Evolutionary conservation across 2,113 vertebrate species (phyloP).

Genomic region (Oenanthe oenanthe): DNA sequence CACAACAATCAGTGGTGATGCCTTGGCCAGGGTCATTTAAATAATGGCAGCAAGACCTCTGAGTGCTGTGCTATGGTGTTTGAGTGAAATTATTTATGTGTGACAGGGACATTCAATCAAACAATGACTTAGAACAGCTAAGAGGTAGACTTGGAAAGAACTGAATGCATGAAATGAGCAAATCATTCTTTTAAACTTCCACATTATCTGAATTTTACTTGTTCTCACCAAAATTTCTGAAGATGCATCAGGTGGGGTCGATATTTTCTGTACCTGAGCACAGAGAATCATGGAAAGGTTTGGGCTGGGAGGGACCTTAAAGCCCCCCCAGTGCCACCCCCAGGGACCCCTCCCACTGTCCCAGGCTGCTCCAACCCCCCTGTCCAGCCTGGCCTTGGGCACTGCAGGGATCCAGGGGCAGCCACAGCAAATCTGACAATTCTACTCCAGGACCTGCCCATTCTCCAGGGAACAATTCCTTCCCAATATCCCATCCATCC

Average conservation of each 20-base stretch:
- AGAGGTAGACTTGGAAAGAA: not conserved
- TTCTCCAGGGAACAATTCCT: not conserved
- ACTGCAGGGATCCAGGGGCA: not conserved
- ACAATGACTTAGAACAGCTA: not conserved
- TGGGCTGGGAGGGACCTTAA: not conserved
- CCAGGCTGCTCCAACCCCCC: not conserved
- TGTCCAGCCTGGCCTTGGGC: fast-evolving
- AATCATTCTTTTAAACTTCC: not conserved
- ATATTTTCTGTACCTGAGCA: not conserved
- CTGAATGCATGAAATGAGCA: not conserved
- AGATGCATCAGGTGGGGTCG: not conserved
- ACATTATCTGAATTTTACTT: not conserved
- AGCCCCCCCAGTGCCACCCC: fast-evolving
- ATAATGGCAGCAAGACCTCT: not conserved
- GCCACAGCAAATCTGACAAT: not conserved
- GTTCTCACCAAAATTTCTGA: not conserved
- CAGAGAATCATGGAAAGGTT: not conserved
- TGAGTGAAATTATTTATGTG: not conserved
- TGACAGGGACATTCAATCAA: not conserved
- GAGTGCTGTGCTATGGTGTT: not conserved
- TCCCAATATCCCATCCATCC: not conserved
- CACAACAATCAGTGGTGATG: not conserved
- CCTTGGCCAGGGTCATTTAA: not conserved
- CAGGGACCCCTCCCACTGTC: not conserved
- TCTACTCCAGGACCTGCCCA: fast-evolving